A percentile compares a stretch with the other conserved stretches of the same genome.
Conservation (phyloP, 2,797 vertebrate genomes). For the Lagorchestes hirsutus region DNA sequence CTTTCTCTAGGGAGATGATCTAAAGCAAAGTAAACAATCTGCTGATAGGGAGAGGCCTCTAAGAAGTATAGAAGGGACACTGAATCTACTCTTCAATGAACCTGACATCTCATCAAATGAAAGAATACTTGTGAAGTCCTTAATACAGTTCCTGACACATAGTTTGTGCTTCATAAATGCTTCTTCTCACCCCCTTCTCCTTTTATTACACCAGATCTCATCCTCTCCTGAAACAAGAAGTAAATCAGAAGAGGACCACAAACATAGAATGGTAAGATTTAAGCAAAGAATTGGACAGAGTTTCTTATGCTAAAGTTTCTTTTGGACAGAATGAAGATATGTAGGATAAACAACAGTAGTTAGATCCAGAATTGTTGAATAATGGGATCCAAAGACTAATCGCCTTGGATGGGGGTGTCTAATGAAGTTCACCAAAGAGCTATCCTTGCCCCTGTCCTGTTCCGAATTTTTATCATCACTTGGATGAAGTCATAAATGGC, state of each 20-base stretch:
- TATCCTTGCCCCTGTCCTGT: neutral
- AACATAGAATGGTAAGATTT: neutral
- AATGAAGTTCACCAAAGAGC: neutral
- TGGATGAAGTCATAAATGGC: neutral
- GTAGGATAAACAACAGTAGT: neutral
- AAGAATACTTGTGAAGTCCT: neutral
- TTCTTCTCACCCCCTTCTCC: neutral
- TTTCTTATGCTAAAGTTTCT: neutral
- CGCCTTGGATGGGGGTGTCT: neutral
- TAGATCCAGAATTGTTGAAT: neutral
- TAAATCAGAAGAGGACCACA: neutral
- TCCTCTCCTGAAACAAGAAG: neutral
- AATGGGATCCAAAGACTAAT: neutral
- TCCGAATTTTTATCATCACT: neutral
- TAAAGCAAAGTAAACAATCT: neutral
- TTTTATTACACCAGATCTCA: neutral
- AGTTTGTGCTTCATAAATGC: neutral
- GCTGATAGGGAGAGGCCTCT: neutral
- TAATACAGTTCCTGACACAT: neutral
- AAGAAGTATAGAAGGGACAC: neutral
- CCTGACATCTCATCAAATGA: neutral
- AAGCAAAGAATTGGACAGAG: neutral
- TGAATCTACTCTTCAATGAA: neutral
- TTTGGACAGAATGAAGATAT: neutral
- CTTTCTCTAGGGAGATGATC: too few species aligned